A percentile compares a stretch with the other conserved stretches of the same genome.
Evolutionary conservation across 2,113 vertebrate genomes (phyloP).

Genomic region (Thomomys bottae): DNA sequence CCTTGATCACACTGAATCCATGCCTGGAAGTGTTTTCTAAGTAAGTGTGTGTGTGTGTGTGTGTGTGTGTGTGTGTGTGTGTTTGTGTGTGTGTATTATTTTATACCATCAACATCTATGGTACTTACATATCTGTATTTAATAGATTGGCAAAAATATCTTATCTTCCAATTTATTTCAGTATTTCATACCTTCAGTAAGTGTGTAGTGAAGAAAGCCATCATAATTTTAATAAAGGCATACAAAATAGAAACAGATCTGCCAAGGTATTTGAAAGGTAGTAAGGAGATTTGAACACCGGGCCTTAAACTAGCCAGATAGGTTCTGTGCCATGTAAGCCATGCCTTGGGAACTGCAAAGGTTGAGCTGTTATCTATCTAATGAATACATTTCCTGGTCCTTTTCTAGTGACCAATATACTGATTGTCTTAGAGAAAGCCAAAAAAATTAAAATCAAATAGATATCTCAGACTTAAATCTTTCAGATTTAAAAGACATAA

Average conservation of each 20-base stretch:
- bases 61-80: rapidly evolving
- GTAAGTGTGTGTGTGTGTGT: rapidly evolving
- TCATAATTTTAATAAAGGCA: background rate
- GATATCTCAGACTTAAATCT: background rate
- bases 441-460: background rate
- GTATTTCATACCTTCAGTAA: background rate
- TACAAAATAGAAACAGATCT: background rate
- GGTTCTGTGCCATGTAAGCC: too few relatives aligned
- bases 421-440: background rate
- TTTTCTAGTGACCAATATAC: background rate
- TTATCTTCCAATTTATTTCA: background rate
- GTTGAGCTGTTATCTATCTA: background rate
- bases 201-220: background rate
- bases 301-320: too few relatives aligned
- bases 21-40: background rate
- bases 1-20: background rate
- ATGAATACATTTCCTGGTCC: background rate
- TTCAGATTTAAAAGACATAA: background rate
- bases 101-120: background rate
- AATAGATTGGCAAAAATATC: background rate
- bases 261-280: background rate
- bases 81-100: rapidly evolving
- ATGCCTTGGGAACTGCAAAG: background rate
- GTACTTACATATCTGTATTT: background rate
- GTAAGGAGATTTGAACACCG: too few relatives aligned